phyloP scores from a whole-genome alignment of 2,797 vertebrate species.

The Pipistrellus pipistrellus region DNA sequence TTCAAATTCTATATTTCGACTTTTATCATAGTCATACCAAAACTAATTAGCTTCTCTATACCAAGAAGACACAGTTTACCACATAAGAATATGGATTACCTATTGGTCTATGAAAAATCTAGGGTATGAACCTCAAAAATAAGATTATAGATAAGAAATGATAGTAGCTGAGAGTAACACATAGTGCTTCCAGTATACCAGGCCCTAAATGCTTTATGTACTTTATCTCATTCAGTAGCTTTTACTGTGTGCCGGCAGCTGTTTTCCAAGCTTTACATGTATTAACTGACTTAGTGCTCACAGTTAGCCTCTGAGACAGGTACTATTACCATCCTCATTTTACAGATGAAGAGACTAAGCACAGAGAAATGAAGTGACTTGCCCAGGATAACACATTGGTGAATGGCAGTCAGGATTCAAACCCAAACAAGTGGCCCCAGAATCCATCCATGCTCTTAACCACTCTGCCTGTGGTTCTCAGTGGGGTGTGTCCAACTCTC shows the following conservation, averaged over 20 bases:
- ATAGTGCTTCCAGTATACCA: too few species aligned
- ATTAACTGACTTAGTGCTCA: not conserved
- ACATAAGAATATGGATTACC: not conserved
- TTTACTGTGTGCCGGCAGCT: not conserved
- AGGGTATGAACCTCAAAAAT: conserved; percentile 22
- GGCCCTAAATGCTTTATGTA: not conserved
- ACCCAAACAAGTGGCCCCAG: not conserved
- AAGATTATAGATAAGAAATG: not conserved
- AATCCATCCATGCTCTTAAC: not conserved
- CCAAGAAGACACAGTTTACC: not conserved
- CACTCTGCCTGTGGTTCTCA: not conserved
- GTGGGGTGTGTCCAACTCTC: not conserved
- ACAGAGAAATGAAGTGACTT: not conserved
- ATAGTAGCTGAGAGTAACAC: not conserved
- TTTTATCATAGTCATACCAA: conserved; percentile 48
- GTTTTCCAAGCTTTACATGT: not conserved
- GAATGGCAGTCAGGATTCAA: not conserved
- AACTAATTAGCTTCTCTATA: conserved; percentile 8
- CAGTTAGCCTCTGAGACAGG: not conserved
- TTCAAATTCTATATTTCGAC: not conserved
- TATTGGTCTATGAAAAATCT: conserved; percentile 41
- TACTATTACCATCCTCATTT: not conserved
- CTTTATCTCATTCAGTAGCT: not conserved
- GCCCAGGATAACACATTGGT: not conserved
- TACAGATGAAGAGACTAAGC: not conserved